Conservation (phyloP, 2,113 vertebrate species). For the Mixornis gularis region DNA sequence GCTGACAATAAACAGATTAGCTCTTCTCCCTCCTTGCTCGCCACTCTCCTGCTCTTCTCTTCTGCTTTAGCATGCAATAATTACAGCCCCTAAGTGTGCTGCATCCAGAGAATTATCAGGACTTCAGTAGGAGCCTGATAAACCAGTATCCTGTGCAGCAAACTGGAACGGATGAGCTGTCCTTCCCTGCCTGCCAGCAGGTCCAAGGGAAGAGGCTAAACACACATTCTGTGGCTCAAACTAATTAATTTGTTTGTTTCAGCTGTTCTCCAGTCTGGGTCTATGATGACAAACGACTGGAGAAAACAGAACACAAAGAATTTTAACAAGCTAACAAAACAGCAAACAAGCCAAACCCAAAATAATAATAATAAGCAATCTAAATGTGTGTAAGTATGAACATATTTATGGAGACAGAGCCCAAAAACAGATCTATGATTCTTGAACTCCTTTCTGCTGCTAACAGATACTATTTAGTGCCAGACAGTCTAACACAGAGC, state of each 20-base stretch:
- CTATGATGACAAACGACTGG: constrained; percentile 1
- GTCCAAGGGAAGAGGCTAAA: neutral
- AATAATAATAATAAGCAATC: neutral
- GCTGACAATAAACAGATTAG: neutral
- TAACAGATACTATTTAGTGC: neutral
- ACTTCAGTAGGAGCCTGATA: neutral
- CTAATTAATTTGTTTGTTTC: constrained; percentile 43
- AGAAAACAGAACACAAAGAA: constrained; percentile 12
- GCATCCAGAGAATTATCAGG: neutral
- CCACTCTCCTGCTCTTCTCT: neutral
- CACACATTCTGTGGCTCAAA: neutral
- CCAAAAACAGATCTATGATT: neutral
- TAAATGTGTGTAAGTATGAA: neutral
- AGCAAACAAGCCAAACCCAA: neutral
- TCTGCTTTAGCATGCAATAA: neutral
- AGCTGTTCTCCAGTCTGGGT: neutral
- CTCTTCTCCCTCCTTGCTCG: neutral
- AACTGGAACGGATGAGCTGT: constrained; percentile 29
- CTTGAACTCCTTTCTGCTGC: neutral
- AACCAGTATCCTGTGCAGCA: neutral
- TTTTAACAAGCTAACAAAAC: constrained; percentile 15
- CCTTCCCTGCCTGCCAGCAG: constrained; percentile 18
- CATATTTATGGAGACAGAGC: neutral
- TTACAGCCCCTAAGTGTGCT: neutral
- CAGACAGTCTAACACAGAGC: neutral